Conservation (phyloP, 2,888 invertebrate genomes). For the Isotomurus palustris region DNA sequence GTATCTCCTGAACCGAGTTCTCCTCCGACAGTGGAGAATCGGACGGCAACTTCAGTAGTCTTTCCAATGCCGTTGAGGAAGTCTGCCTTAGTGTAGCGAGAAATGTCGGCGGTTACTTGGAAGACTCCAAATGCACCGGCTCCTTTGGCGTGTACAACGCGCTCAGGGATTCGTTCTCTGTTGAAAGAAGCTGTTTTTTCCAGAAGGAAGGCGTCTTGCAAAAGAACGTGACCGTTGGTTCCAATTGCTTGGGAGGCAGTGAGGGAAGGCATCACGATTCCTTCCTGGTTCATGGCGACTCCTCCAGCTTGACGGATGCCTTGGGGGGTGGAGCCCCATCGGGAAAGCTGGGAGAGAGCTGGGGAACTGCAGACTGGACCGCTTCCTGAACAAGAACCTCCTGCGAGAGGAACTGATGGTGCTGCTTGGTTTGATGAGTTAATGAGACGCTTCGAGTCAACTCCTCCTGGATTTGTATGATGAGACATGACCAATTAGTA, state of each 20-base stretch:
- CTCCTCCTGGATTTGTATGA: too few relatives aligned
- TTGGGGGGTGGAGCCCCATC: too few relatives aligned
- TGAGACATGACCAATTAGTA: too few relatives aligned
- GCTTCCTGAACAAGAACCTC: too few relatives aligned
- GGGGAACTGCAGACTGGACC: too few relatives aligned
- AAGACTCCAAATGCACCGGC: slow-evolving; percentile 56
- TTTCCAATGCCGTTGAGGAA: slow-evolving; percentile 13
- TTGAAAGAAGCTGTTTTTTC: slow-evolving; percentile 80
- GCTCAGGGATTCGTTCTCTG: slow-evolving; percentile 89
- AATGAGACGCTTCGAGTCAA: too few relatives aligned
- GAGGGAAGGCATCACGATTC: slow-evolving; percentile 1
- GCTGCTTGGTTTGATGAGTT: too few relatives aligned
- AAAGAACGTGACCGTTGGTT: slow-evolving; percentile 73
- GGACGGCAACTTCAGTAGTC: slow-evolving; percentile 63
- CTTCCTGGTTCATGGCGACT: neutral
- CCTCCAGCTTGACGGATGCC: too few relatives aligned
- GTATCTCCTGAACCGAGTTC: slow-evolving; percentile 64
- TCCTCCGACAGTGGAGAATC: slow-evolving; percentile 84
- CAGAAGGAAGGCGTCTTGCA: slow-evolving; percentile 76
- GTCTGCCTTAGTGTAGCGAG: slow-evolving; percentile 18
- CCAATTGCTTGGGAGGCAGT: slow-evolving; percentile 65
- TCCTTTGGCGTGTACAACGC: slow-evolving; percentile 94
- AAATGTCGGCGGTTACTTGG: slow-evolving; percentile 17
- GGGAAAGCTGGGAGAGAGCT: too few relatives aligned
- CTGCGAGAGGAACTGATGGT: too few relatives aligned